Evolutionary conservation across 2,113 vertebrate genomes (phyloP).

Genomic region (Electrona antarctica): DNA sequence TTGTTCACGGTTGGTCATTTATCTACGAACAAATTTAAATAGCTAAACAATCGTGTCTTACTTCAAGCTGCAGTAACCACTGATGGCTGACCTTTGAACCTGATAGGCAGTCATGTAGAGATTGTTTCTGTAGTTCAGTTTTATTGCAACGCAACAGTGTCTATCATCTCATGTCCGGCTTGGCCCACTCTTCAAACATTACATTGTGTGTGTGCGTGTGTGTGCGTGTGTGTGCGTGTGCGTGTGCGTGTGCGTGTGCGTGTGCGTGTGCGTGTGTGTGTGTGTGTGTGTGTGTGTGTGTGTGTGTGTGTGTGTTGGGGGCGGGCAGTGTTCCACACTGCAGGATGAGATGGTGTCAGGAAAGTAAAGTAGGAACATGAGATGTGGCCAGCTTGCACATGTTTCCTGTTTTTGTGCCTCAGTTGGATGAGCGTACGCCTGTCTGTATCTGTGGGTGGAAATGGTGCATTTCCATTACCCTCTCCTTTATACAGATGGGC

Average conservation of each 20-base stretch:
- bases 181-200: background rate
- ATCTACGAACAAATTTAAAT: background rate
- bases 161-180: no score
- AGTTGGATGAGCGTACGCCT: background rate
- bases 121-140: no score
- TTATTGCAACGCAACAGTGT: no score
- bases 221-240: no score
- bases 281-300: background rate
- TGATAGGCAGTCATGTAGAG: no score
- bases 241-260: no score
- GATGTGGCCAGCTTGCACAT: conserved; percentile 3
- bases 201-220: background rate
- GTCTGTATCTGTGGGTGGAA: conserved; percentile 21
- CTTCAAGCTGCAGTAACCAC: no score
- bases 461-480: background rate
- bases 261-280: conserved; percentile 13
- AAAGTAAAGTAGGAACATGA: conserved; percentile 7
- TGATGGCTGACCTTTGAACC: no score
- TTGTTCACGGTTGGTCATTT: conserved; percentile 1
- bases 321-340: conserved; percentile 9
- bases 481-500: background rate
- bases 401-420: conserved; percentile 54
- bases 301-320: background rate
- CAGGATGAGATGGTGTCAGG: conserved; percentile 14
- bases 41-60: no score